Evolutionary conservation across 2,888 invertebrate species (phyloP), one percentile per base, ranked within the genome.

Genomic region (Vanessa cardui): DNA sequence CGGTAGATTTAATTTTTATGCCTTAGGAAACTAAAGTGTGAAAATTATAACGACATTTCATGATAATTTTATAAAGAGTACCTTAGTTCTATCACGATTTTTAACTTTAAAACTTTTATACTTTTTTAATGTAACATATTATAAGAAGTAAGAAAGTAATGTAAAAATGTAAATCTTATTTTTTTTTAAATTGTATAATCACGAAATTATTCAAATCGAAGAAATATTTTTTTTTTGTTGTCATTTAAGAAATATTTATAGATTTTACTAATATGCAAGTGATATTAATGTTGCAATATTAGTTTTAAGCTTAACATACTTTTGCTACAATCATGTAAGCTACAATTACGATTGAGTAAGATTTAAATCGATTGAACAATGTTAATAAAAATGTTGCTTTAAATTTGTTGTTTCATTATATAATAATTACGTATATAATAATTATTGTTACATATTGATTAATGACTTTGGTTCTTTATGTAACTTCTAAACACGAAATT

Each of bases 241-340:
- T 71, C 74, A 70, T 76, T 69, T 69, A 63, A 64, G 71, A 77
- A 79, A 77, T 73, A 71, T 72, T 77, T 75, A 62, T 56, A 46
- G 45, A 58, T 62, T 60, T 49, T 64, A 83, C 80, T 76, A 78
- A 78, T 80, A 82, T 87, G 87, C 89, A 87, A 88, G 92, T 92
- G 92, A 92, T 92, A 91, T 78, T 81, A 82, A 82, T 85, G 90
- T 91, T 92, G 92, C 92, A 92, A 92, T 92, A 92, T 84, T 92
- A 92, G 90, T 77, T 76, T 74, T 89, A 92, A 88, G 85, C 81
- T 84, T 80, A 76, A 74, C 77, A 75, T 68, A 66, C 49, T 66
- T 68, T 70, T 58, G 62, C 66, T 62, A 63, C 60, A 67, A 58
- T 64, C 67, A 69, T 56, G 56, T 56, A 39, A 56, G 56, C 61